Conservation (phyloP, 2,113 vertebrate species). For the Myotis lucifugus region DNA sequence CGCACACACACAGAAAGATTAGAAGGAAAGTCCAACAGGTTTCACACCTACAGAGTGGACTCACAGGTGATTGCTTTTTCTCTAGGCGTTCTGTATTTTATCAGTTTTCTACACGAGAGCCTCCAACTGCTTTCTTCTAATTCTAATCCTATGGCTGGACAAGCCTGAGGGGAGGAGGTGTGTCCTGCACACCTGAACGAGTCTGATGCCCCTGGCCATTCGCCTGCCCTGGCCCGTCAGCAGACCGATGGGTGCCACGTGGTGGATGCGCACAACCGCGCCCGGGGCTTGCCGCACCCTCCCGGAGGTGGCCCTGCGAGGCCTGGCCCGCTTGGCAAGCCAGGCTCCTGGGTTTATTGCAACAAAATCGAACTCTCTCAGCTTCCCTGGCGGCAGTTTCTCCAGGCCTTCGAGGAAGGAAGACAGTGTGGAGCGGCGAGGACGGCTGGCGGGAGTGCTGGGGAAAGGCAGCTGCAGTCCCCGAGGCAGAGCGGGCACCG, state of each 20-base stretch:
- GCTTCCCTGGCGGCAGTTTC: not conserved
- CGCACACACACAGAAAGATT: not conserved
- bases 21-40: not conserved
- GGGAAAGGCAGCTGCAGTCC: not conserved
- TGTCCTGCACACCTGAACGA: not conserved
- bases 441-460: not conserved
- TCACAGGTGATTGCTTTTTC: not conserved
- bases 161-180: not conserved
- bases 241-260: not conserved
- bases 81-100: not conserved
- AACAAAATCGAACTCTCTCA: not conserved
- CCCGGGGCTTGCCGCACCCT: not conserved
- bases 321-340: not conserved
- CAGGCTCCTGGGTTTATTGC: not conserved
- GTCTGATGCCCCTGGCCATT: not conserved
- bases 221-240: not conserved
- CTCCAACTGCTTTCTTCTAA: not conserved
- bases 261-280: fast-evolving
- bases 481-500: not conserved
- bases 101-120: not conserved
- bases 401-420: not conserved
- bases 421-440: not conserved
- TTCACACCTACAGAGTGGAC: too few species aligned
- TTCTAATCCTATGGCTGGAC: not conserved
- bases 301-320: not conserved